Percentiles rank a stretch among this genome's conserved stretches.
Evolutionary conservation across 2,888 invertebrate species (phyloP).

Genomic region (Drosophila borealis): DNA sequence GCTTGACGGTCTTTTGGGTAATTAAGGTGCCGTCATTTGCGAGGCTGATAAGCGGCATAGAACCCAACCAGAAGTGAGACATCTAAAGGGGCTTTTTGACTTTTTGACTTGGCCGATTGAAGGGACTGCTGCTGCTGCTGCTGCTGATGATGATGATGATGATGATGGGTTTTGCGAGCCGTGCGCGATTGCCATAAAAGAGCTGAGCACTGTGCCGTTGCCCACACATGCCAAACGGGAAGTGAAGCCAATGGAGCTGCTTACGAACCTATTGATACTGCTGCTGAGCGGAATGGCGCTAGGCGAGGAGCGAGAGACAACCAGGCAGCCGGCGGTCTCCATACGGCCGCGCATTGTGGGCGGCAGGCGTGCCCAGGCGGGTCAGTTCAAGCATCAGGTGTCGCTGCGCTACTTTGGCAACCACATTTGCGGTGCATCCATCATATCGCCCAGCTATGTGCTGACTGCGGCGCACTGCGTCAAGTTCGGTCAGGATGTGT

Average conservation of each 20-base stretch:
- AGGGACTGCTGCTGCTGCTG: conserved; percentile 23
- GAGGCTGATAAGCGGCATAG: conserved; percentile 33
- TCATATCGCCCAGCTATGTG: conserved; percentile 70
- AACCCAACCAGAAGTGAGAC: neutral
- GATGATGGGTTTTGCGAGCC: neutral
- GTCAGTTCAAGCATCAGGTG: conserved; percentile 84
- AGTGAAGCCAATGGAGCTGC: conserved; percentile 26
- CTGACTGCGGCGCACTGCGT: conserved; percentile 84
- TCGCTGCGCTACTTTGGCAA: conserved; percentile 72
- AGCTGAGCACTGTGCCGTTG: neutral
- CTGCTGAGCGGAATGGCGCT: conserved; percentile 9
- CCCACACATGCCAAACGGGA: conserved; percentile 9
- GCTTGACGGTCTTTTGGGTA: conserved; percentile 18
- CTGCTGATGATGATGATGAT: conserved; percentile 24
- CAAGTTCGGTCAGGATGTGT: conserved; percentile 56
- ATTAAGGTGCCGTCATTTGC: conserved; percentile 47
- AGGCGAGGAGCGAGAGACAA: conserved; percentile 5
- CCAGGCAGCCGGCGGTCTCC: neutral
- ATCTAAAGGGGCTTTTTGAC: neutral
- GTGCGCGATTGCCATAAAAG: conserved; percentile 37
- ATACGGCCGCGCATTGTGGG: conserved; percentile 74
- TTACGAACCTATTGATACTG: conserved; percentile 29
- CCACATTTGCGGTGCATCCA: conserved; percentile 81
- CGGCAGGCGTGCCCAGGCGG: conserved; percentile 78
- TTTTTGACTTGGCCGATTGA: conserved; percentile 26